Percentiles rank a stretch among this genome's conserved stretches.
Conservation (phyloP, 2,113 vertebrate species). For the Solenodon paradoxus region DNA sequence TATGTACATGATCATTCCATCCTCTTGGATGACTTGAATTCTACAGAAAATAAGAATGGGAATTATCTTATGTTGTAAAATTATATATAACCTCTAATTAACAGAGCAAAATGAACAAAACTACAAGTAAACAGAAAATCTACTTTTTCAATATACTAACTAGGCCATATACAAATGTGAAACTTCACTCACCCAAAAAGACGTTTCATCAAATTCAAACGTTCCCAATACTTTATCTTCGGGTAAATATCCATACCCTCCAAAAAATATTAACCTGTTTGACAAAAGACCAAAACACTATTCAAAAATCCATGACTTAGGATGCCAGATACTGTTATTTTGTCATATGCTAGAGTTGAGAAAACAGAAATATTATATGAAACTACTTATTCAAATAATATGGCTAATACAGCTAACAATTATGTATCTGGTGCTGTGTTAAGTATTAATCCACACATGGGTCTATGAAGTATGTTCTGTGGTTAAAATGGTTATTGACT, state of each 20-base stretch:
- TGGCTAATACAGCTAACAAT: not conserved
- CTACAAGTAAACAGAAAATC: not conserved
- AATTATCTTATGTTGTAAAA: slow-evolving; percentile 46
- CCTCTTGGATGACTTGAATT: slow-evolving; percentile 91
- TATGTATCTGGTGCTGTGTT: not conserved
- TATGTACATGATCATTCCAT: slow-evolving; percentile 97
- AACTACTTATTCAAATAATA: slow-evolving; percentile 14
- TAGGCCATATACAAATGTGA: not conserved
- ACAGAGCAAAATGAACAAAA: slow-evolving; percentile 5
- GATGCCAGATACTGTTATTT: not conserved
- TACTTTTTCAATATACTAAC: not conserved
- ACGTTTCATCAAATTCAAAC: slow-evolving; percentile 95
- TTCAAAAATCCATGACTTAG: not conserved
- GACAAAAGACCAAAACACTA: slow-evolving; percentile 24
- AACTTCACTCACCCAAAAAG: slow-evolving; percentile 87
- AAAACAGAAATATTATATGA: not conserved
- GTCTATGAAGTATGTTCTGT: not conserved
- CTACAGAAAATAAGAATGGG: slow-evolving; percentile 63
- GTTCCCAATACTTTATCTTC: slow-evolving; percentile 89
- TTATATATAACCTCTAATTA: not conserved
- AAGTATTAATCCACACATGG: not conserved
- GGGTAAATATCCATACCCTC: slow-evolving; percentile 94
- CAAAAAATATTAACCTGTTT: slow-evolving; percentile 94
- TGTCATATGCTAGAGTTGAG: not conserved
- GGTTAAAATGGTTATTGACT: not conserved